These are phyloP conservation scores for Oncorhynchus tshawytscha DNA, from an alignment of 2,113 vertebrate species.

Conservation along the genomic window DNA sequence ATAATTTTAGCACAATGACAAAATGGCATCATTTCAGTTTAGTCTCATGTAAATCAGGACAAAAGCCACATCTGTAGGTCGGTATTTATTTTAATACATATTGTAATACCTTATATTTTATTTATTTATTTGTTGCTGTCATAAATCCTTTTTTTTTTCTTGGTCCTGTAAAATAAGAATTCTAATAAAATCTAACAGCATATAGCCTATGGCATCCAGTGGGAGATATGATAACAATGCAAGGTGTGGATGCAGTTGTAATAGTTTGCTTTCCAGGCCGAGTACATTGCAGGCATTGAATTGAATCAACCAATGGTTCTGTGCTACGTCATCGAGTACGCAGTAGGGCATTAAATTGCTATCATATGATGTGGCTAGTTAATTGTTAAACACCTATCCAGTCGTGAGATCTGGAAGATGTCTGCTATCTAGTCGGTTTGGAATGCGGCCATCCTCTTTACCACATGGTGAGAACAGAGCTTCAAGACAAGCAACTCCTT, in stretches of 20 bases:
- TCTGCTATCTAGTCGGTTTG: no score
- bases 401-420: no score
- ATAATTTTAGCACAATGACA: slow-evolving; percentile 81
- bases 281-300: no score
- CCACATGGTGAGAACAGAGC: neutral
- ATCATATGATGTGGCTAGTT: no score
- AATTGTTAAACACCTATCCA: no score
- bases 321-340: no score
- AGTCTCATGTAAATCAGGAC: slow-evolving; percentile 72
- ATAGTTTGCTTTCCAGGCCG: no score
- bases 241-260: neutral
- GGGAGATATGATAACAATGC: neutral
- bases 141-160: slow-evolving; percentile 48
- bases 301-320: no score
- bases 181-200: slow-evolving; percentile 58
- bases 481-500: neutral
- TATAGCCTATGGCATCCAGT: slow-evolving; percentile 48
- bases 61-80: slow-evolving; percentile 63
- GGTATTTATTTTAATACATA: slow-evolving; percentile 43
- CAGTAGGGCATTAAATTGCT: no score
- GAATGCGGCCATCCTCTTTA: no score
- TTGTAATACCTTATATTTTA: slow-evolving; percentile 30
- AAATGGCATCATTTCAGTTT: slow-evolving; percentile 73
- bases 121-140: slow-evolving; percentile 45
- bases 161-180: slow-evolving; percentile 39